Conservation (phyloP, 1,140 invertebrate species). For the Araneus ventricosus region DNA sequence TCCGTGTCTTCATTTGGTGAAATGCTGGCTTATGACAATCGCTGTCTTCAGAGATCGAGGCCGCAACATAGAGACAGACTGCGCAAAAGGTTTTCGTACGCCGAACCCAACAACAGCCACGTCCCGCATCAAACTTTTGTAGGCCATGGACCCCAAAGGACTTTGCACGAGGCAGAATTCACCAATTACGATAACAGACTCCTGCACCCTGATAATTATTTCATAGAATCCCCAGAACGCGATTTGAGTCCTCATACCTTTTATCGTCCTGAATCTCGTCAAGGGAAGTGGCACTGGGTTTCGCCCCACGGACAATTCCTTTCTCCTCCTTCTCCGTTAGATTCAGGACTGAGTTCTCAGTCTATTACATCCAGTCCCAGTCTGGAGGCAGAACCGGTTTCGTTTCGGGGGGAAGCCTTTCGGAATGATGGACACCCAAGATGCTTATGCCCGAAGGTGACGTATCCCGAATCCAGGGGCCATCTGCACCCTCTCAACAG, state of each 20-base stretch:
- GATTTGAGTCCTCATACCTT: background rate
- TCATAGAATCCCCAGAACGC: background rate
- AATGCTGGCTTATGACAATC: background rate
- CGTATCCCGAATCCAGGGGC: background rate
- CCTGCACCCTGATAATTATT: slow-evolving; percentile 15
- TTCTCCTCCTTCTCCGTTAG: slow-evolving; percentile 69
- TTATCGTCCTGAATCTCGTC: slow-evolving; percentile 24
- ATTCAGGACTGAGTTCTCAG: slow-evolving; percentile 75
- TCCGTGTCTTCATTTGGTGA: slow-evolving; percentile 16
- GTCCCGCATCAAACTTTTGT: background rate
- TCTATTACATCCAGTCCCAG: slow-evolving; percentile 74
- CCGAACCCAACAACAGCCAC: background rate
- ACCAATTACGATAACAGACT: slow-evolving; percentile 3
- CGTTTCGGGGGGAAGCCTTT: background rate
- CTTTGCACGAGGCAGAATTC: background rate
- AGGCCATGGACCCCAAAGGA: background rate
- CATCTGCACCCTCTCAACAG: background rate
- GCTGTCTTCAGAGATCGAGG: background rate
- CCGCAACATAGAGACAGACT: background rate
- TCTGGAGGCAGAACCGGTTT: slow-evolving; percentile 42
- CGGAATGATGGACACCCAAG: background rate
- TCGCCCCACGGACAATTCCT: background rate
- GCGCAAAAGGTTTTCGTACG: slow-evolving; percentile 46
- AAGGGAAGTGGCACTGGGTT: slow-evolving; percentile 51
- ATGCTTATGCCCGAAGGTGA: slow-evolving; percentile 32